These are phyloP conservation scores for Coenobita brevimanus DNA, from an alignment of 1,140 invertebrate genomes.

Conservation along the genomic window DNA sequence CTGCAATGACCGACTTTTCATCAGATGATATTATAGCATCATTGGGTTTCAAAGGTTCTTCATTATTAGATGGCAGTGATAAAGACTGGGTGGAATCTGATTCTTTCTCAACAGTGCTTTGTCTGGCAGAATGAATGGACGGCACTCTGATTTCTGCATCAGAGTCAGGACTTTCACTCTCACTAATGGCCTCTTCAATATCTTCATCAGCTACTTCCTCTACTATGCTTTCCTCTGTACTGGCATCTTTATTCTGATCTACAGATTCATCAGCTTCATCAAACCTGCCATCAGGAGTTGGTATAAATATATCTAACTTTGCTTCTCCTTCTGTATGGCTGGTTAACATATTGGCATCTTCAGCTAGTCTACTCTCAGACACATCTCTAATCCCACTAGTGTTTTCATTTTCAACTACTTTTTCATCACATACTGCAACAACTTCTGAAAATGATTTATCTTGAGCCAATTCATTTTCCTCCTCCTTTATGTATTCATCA, in stretches of 20 bases:
- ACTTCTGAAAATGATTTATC: too few species aligned
- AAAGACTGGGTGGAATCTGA: background rate
- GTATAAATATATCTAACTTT: slow-evolving; percentile 58
- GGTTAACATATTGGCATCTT: background rate
- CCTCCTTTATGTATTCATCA: too few species aligned
- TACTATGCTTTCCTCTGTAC: slow-evolving; percentile 35
- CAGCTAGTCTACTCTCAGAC: background rate
- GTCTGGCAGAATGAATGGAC: background rate
- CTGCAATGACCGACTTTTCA: background rate
- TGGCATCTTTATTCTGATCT: slow-evolving; percentile 41
- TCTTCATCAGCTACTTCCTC: slow-evolving; percentile 45
- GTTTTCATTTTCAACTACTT: background rate
- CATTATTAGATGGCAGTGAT: background rate
- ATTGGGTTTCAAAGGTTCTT: background rate
- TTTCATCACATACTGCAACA: too few species aligned
- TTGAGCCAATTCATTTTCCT: too few species aligned
- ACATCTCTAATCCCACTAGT: background rate
- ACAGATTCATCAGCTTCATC: slow-evolving; percentile 27
- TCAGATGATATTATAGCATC: background rate
- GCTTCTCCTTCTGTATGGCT: slow-evolving; percentile 11
- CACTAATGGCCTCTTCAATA: slow-evolving; percentile 28
- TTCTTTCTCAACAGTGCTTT: background rate
- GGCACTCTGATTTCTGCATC: background rate
- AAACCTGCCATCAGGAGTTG: slow-evolving; percentile 18
- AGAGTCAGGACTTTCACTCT: background rate